Percentiles rank a stretch among this genome's conserved stretches.
Conservation (phyloP, 2,797 vertebrate species). For the Acipenser oxyrinchus region DNA sequence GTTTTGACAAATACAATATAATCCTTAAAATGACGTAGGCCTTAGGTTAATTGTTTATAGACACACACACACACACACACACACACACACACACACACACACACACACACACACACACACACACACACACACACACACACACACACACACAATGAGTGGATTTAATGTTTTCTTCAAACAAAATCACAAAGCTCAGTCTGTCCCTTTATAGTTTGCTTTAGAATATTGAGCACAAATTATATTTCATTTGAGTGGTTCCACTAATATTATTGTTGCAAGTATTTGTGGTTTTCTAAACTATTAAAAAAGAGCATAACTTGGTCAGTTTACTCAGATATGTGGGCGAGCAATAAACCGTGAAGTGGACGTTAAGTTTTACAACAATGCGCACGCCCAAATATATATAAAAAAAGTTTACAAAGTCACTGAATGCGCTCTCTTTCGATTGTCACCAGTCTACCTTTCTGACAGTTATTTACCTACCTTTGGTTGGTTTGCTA, state of each 20-base stretch:
- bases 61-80: neutral
- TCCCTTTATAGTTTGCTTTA: conserved; percentile 62
- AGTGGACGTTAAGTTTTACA: conserved; percentile 57
- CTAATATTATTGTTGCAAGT: too few relatives aligned
- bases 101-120: neutral
- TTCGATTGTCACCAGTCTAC: too few relatives aligned
- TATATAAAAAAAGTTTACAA: conserved; percentile 32
- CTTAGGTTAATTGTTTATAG: too few relatives aligned
- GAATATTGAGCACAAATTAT: conserved; percentile 61
- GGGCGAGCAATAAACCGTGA: conserved; percentile 37
- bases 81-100: conserved; percentile 1
- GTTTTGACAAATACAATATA: too few relatives aligned
- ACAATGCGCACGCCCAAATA: conserved; percentile 57
- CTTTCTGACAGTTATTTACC: too few relatives aligned
- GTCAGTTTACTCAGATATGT: conserved; percentile 17
- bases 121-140: conserved; percentile 1
- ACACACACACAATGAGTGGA: too few relatives aligned
- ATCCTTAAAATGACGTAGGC: too few relatives aligned
- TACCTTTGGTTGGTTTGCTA: conserved; percentile 57
- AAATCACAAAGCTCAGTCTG: too few relatives aligned
- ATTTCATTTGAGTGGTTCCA: conserved; percentile 23
- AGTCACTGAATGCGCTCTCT: too few relatives aligned
- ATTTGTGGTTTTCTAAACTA: conserved; percentile 43
- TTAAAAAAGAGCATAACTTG: neutral
- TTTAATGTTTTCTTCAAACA: too few relatives aligned